Evolutionary conservation across 2,888 invertebrate genomes (phyloP).

Genomic region (Antheraea assamensis): DNA sequence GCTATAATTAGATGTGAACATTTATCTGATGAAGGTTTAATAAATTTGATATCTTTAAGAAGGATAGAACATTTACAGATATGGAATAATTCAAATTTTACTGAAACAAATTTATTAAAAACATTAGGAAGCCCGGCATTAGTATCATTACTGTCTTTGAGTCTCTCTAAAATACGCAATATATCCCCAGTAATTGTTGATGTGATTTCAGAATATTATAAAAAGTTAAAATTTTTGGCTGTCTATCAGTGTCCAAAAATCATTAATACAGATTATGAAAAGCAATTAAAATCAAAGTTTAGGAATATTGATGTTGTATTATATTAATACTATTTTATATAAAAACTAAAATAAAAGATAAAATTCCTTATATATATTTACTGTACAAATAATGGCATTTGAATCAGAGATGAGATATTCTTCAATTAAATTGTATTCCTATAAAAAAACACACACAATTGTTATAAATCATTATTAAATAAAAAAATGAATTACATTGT

Average conservation of each 20-base stretch:
- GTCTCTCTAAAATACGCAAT: conserved; percentile 68
- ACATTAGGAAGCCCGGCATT: conserved; percentile 58
- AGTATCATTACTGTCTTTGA: conserved; percentile 60
- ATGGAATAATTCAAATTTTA: conserved; percentile 72
- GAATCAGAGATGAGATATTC: conserved; percentile 30
- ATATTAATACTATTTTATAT: conserved; percentile 42
- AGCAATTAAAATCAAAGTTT: conserved; percentile 70
- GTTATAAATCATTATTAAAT: conserved; percentile 10
- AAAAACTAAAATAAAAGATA: conserved; percentile 31
- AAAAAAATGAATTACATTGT: background rate
- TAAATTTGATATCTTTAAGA: conserved; percentile 51
- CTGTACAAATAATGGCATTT: conserved; percentile 49
- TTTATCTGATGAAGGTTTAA: conserved; percentile 64
- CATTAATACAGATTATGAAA: conserved; percentile 67
- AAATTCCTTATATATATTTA: conserved; percentile 41
- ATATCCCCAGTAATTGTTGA: conserved; percentile 67
- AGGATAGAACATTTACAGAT: conserved; percentile 62
- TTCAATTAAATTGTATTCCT: conserved; percentile 21
- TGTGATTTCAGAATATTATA: conserved; percentile 69
- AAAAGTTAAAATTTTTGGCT: conserved; percentile 67
- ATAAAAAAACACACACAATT: background rate
- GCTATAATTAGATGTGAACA: conserved; percentile 70
- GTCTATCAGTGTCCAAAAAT: conserved; percentile 73
- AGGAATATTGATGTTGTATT: conserved; percentile 71
- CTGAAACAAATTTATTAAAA: conserved; percentile 55